Percentiles rank a stretch among this genome's conserved stretches.
Conservation (phyloP, 2,113 vertebrate species). For the Odobenus rosmarus region DNA sequence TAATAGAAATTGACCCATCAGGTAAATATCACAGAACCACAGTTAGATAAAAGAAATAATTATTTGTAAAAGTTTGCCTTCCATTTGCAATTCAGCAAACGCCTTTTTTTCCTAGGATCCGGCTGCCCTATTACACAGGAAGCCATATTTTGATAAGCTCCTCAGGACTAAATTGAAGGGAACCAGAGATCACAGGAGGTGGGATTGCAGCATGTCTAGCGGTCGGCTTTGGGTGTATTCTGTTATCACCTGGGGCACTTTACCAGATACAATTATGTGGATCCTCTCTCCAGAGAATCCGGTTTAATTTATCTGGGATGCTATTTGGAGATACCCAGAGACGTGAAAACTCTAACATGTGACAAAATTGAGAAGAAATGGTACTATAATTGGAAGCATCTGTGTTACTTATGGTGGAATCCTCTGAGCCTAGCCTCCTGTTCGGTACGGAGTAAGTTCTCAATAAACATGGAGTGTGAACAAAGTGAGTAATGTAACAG, state of each 20-base stretch:
- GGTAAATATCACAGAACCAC: neutral
- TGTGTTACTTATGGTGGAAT: neutral
- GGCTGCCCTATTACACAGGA: neutral
- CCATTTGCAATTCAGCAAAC: neutral
- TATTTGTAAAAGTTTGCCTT: neutral
- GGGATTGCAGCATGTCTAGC: too few relatives aligned
- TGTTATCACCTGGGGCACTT: neutral
- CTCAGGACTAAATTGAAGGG: neutral
- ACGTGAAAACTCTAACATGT: neutral
- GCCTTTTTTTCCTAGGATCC: neutral
- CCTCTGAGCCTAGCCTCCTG: neutral
- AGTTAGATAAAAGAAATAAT: neutral
- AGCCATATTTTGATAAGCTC: neutral
- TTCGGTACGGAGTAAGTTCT: neutral
- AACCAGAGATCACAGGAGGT: neutral
- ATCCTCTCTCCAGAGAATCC: neutral
- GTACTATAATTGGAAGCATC: neutral
- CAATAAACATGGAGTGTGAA: neutral
- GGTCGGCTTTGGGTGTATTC: neutral
- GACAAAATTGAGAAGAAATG: neutral
- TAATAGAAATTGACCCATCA: slow-evolving; percentile 26
- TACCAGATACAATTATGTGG: neutral
- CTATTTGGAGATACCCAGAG: neutral
- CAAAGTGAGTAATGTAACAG: neutral
- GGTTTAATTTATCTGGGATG: neutral